A percentile compares a stretch with the other conserved stretches of the same genome.
These are phyloP conservation scores for Paradoxurus hermaphroditus DNA, from an alignment of 2,113 vertebrate species.

Conservation along the genomic window DNA sequence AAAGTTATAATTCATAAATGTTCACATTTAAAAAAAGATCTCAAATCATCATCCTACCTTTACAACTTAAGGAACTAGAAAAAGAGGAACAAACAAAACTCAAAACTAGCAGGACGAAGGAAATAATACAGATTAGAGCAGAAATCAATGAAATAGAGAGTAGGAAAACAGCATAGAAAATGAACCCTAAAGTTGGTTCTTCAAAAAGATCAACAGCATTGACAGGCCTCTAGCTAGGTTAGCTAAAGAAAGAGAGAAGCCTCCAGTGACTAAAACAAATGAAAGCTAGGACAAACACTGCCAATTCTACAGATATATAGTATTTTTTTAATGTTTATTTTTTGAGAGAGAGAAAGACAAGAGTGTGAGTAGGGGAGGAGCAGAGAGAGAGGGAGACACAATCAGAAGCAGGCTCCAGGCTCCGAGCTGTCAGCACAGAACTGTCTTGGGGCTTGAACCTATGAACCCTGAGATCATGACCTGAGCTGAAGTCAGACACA, in stretches of 20 bases:
- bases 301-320: neutral
- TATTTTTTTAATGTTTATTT: neutral
- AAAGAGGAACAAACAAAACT: neutral
- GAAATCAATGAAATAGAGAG: neutral
- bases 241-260: neutral
- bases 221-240: neutral
- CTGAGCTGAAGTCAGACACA: no score
- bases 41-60: neutral
- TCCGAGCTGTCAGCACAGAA: no score
- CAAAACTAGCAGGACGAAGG: neutral
- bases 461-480: no score
- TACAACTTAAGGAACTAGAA: neutral
- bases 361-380: no score
- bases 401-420: no score
- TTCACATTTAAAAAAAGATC: neutral
- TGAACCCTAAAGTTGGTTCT: neutral
- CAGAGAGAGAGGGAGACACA: no score
- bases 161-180: neutral
- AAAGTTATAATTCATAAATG: neutral
- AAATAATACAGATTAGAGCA: neutral
- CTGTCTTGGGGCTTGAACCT: no score
- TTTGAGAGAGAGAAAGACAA: no score
- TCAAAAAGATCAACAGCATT: neutral
- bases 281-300: neutral
- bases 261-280: neutral